Percentiles rank a stretch among this genome's conserved stretches.
phyloP scores from a whole-genome alignment of 2,797 vertebrate species.

The Acanthurus tractus region DNA sequence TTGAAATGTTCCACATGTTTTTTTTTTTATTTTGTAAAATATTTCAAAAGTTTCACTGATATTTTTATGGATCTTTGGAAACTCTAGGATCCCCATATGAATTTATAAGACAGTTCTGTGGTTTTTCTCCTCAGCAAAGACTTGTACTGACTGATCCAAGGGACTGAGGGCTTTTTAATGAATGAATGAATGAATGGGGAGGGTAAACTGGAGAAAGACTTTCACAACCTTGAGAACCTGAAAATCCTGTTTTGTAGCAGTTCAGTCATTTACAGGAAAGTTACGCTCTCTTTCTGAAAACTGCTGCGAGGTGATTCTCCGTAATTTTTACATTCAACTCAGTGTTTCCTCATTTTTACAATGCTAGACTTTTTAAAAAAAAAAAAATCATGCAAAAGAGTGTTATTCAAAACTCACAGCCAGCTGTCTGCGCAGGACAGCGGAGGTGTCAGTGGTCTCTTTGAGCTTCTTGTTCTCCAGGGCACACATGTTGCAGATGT shows the following conservation, averaged over 20 bases:
- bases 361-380: too few species aligned
- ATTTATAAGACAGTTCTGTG: too few species aligned
- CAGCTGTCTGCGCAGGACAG: conserved; percentile 59
- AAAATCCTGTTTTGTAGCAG: conserved; percentile 19
- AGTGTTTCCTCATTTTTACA: not conserved
- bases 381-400: rapidly evolving
- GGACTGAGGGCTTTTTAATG: too few species aligned
- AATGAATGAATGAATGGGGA: not conserved
- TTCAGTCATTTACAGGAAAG: not conserved
- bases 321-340: not conserved
- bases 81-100: too few species aligned
- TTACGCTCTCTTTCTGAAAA: too few species aligned
- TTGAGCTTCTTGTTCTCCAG: conserved; percentile 60
- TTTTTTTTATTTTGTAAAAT: too few species aligned
- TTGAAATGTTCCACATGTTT: too few species aligned
- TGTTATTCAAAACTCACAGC: conserved; percentile 62
- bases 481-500: conserved; percentile 76
- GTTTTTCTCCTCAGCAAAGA: too few species aligned
- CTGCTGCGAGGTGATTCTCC: too few species aligned
- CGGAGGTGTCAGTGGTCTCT: conserved; percentile 35
- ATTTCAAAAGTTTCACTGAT: too few species aligned
- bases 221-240: not conserved
- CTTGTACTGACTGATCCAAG: too few species aligned
- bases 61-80: too few species aligned
- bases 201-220: not conserved